Percentiles rank a stretch among this genome's conserved stretches.
phyloP scores from a whole-genome alignment of 2,113 vertebrate species.

The Melanostigma gelatinosum region DNA sequence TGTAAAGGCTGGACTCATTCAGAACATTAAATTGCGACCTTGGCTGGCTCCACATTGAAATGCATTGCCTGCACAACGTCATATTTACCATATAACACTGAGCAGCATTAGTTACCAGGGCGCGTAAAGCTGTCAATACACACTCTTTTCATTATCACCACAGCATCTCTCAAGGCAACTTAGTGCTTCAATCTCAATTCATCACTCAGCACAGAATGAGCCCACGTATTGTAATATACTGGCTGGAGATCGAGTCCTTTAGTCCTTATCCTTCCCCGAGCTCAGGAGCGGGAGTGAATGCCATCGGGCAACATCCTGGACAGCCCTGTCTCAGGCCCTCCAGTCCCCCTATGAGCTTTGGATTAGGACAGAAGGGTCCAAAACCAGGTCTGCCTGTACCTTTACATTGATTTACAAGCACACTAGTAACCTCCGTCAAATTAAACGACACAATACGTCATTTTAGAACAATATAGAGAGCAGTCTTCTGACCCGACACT shows the following conservation, averaged over 20 bases:
- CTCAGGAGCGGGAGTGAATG: conserved; percentile 38
- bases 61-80: conserved; percentile 48
- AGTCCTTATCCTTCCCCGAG: conserved; percentile 45
- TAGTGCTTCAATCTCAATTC: conserved; percentile 58
- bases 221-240: conserved; percentile 42
- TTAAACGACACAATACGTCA: background rate
- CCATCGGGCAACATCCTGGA: conserved; percentile 8
- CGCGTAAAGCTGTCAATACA: conserved; percentile 65
- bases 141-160: conserved; percentile 44
- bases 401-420: background rate
- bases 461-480: background rate
- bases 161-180: conserved; percentile 60
- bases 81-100: conserved; percentile 61
- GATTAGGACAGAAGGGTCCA: conserved; percentile 1
- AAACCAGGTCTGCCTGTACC: background rate
- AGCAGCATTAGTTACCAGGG: conserved; percentile 56
- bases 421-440: background rate
- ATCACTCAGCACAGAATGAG: conserved; percentile 39
- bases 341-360: conserved; percentile 12
- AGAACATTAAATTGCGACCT: conserved; percentile 63
- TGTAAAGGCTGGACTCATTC: conserved; percentile 54
- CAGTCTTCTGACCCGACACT: background rate
- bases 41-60: conserved; percentile 68
- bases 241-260: conserved; percentile 50
- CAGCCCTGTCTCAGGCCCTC: conserved; percentile 12